Evolutionary conservation across 1,140 invertebrate genomes (phyloP), one percentile per base, ranked within the genome.

Genomic region (Coelopa frigida): DNA sequence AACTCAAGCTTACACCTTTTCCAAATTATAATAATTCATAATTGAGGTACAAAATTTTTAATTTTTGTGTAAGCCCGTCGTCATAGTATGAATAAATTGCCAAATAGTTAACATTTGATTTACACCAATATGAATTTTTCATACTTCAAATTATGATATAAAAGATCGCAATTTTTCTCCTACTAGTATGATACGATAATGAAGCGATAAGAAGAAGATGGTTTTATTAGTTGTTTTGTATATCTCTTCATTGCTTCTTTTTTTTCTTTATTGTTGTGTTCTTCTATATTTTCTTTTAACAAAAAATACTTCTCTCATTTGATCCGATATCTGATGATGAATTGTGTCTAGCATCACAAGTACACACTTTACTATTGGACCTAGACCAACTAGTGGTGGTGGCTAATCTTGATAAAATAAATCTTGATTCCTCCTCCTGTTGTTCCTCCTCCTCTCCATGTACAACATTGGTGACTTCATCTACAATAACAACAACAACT

Each of bases 321-420:
- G 8, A 42, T 36, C 31, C 15, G 31, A 48, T 48, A 20, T 26
- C 32, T 59, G 57, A 61, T 52, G 61, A 58, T 64, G 54, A 65
- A 71, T 72, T 67, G 61, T 68, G 62, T 66, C 64, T 61, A 78
- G 76, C 75, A 68, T 76, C 75, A 65, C 77, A 78, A 64, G 75
- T 75, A 63, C 75, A 78, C 72, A 75, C 76, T 68, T 73, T 78
- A 52, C 75, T 78, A 69, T 75, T 78, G 72, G 76, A 78, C 61
- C 72, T 78, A 73, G 76, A 78, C 73, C 74, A 77, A 67, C 56
- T 61, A 57, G 58, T 56, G 64, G 55, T 68, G 64, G 58, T 67
- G 64, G 64, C 60, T 64, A 67, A 67, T 67, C 59, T 65, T 68
- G 64, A 68, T 68, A 67, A 68, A 61, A 67, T 67, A 67, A 67